Percentiles rank a stretch among this genome's conserved stretches.
Conservation (phyloP, 2,113 vertebrate genomes). For the Chaetodon trifascialis region DNA sequence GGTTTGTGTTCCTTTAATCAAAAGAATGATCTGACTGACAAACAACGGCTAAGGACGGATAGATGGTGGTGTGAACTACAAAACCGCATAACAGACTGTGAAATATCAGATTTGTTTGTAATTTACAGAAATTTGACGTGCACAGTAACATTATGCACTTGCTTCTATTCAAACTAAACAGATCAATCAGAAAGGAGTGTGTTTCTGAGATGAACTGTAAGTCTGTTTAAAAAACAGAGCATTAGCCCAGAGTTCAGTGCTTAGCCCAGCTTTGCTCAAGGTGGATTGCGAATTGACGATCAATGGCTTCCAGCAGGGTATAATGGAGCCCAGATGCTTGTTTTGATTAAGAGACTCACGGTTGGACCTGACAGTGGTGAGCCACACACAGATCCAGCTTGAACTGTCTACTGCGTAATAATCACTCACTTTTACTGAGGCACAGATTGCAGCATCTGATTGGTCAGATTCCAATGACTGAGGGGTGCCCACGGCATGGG, state of each 20-base stretch:
- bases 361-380: constrained; percentile 69
- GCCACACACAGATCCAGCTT: constrained; percentile 49
- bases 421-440: constrained; percentile 67
- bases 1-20: neutral
- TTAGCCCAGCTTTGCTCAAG: constrained; percentile 40
- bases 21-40: neutral
- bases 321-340: constrained; percentile 78
- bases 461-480: constrained; percentile 68
- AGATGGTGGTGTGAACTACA: neutral
- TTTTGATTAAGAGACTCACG: constrained; percentile 79
- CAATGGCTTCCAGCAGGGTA: constrained; percentile 71
- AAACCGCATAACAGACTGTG: neutral
- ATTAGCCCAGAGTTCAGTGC: constrained; percentile 34
- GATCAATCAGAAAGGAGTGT: constrained; percentile 20
- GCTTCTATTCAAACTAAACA: constrained; percentile 4
- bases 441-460: constrained; percentile 71
- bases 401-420: constrained; percentile 63
- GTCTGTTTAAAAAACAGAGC: constrained; percentile 36
- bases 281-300: constrained; percentile 63
- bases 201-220: constrained; percentile 24
- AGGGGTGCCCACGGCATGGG: constrained; percentile 25
- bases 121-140: neutral
- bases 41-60: neutral
- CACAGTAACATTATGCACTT: neutral
- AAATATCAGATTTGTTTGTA: neutral